Conservation (phyloP, 2,888 invertebrate species). For the Smittia sp. region DNA sequence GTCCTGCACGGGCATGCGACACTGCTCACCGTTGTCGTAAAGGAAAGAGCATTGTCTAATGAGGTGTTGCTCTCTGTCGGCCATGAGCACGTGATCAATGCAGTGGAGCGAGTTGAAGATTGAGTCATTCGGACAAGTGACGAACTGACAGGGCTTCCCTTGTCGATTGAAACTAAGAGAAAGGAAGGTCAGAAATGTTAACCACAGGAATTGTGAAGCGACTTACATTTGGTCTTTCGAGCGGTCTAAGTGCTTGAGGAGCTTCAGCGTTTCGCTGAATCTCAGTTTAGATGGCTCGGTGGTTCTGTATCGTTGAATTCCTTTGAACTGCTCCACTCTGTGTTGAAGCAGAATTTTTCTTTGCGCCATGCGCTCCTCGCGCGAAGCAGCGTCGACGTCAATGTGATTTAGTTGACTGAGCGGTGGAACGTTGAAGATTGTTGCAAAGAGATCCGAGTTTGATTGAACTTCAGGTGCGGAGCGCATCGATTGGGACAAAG, state of each 20-base stretch:
- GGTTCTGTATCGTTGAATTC: not conserved
- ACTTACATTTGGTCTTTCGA: slow-evolving; percentile 20
- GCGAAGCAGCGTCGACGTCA: not conserved
- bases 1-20: slow-evolving; percentile 75
- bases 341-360: slow-evolving; percentile 15
- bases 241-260: slow-evolving; percentile 18
- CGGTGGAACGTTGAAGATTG: not conserved
- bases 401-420: not conserved
- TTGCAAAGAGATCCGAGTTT: not conserved
- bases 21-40: slow-evolving; percentile 59
- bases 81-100: slow-evolving; percentile 68
- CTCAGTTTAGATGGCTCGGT: slow-evolving; percentile 17
- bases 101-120: slow-evolving; percentile 69
- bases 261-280: not conserved
- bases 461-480: slow-evolving; percentile 10
- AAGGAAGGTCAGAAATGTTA: not conserved
- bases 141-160: not conserved
- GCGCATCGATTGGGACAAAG: not conserved
- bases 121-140: slow-evolving; percentile 48
- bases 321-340: not conserved
- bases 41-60: slow-evolving; percentile 34
- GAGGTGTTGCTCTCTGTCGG: slow-evolving; percentile 29
- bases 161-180: slow-evolving; percentile 14
- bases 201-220: not conserved
- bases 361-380: slow-evolving; percentile 20